Evolutionary conservation across 2,113 vertebrate genomes (phyloP).

Genomic region (Otolemur garnettii): DNA sequence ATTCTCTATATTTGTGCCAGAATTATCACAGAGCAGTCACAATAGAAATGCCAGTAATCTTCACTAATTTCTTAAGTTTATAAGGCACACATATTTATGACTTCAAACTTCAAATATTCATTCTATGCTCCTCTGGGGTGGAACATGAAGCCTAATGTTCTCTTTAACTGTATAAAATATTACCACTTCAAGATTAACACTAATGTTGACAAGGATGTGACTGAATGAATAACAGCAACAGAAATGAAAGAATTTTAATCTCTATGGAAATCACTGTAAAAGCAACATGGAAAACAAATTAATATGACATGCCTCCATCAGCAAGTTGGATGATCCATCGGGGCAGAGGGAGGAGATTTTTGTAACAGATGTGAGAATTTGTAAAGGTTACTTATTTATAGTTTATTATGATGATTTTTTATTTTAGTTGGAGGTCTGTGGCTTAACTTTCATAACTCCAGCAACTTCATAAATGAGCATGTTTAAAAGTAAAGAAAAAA

Average conservation of each 20-base stretch:
- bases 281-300: conserved; percentile 39
- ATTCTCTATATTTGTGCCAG: not conserved
- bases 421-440: not conserved
- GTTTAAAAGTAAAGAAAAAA: conserved; percentile 39
- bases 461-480: not conserved
- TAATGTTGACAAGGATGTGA: not conserved
- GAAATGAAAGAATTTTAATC: conserved; percentile 52
- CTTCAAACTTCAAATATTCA: not conserved
- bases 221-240: not conserved
- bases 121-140: not conserved
- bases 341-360: not conserved
- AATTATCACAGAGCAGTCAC: not conserved
- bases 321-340: not conserved
- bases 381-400: conserved; percentile 15
- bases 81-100: not conserved
- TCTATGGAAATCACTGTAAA: conserved; percentile 22
- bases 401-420: not conserved
- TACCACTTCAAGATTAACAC: not conserved
- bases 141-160: not conserved
- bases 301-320: not conserved
- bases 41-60: not conserved
- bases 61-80: conserved; percentile 32
- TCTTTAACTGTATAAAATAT: not conserved
- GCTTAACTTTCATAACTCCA: not conserved
- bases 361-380: too few species aligned